Percentiles rank a stretch among this genome's conserved stretches.
Evolutionary conservation across 1,140 invertebrate species (phyloP).

Genomic region (Colletes gigas): DNA sequence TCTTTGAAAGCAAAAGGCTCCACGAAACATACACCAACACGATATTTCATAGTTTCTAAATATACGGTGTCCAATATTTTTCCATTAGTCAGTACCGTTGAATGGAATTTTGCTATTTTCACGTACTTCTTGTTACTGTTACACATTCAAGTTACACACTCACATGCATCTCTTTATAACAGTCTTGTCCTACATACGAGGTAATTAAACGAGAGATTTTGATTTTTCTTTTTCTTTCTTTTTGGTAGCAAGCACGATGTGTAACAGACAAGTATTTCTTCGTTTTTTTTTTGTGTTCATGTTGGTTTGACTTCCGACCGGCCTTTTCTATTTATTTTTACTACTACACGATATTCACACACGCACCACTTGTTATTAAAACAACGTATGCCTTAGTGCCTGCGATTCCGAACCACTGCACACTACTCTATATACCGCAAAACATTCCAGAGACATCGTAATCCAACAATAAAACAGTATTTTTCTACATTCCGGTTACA

Average conservation of each 20-base stretch:
- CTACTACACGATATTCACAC: slow-evolving; percentile 43
- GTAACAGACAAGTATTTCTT: slow-evolving; percentile 37
- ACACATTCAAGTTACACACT: slow-evolving; percentile 51
- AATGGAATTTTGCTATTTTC: slow-evolving; percentile 10
- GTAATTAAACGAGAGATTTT: slow-evolving; percentile 9
- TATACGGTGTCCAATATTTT: not conserved
- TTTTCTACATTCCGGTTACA: not conserved
- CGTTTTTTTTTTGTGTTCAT: slow-evolving; percentile 33
- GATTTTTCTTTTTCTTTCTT: not conserved
- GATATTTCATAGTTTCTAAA: slow-evolving; percentile 23
- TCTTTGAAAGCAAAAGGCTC: not conserved
- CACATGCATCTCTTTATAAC: slow-evolving; percentile 37
- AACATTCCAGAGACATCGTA: slow-evolving; percentile 3
- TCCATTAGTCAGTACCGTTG: not conserved
- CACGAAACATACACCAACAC: not conserved
- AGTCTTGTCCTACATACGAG: slow-evolving; percentile 14
- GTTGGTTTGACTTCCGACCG: slow-evolving; percentile 71
- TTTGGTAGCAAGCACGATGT: slow-evolving; percentile 41
- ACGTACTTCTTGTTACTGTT: slow-evolving; percentile 42
- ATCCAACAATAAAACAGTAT: not conserved
- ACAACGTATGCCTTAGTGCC: slow-evolving; percentile 40
- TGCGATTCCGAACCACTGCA: slow-evolving; percentile 24
- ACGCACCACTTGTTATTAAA: slow-evolving; percentile 30
- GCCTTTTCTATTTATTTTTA: slow-evolving; percentile 33
- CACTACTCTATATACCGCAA: not conserved